Base-by-base conservation (phyloP, 2,797 vertebrate genomes). In the Chelonia mydas region DNA sequence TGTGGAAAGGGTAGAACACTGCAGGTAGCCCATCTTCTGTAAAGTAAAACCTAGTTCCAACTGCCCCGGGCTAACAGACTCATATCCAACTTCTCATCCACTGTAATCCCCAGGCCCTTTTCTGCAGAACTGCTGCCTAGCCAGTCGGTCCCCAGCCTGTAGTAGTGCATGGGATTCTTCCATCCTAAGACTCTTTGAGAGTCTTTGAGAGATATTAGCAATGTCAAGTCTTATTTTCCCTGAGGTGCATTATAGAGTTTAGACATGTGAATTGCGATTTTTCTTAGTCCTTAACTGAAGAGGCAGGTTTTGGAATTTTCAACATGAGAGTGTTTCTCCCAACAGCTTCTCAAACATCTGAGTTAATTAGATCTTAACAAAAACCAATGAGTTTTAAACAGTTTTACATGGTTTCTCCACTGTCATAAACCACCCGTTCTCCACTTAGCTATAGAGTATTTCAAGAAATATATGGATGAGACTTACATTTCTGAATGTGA, bases 371-470 rank as follows among this genome's bases (percentile, higher is more conserved):
- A 45, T 74, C 11, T 25, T 41, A 45, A 87, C 59, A 84, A 45
- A 89, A 96, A 96, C 90, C 94, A 97, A 95, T 86, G 80, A 7
- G 6, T 82, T 87, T 87, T 86, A 94, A 94, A 87, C 87, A 95
- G 80, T 88, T 76, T 96, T 87, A 90, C 88, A 86, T 0, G 0
- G 80, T 76, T 89, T 92, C 83, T 59, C 84, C 80, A 25, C 8
- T 95, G 96, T 96, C 96, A 96, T 94, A 97, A 97, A 95, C 96
- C 87, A 96, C 96, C 95, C 6, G 2, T 87, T 95, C 96, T 97
- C 94, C 90, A 90, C 94, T 96, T 96, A 96, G 95, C 84, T 94
- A 93, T 86, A 92, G 94, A 95, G 90, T 94, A 95, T 96, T 97
- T 84, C 94, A 96, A 94, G 94, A 96, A 96, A 96, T 86, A 96